A percentile compares a stretch with the other conserved stretches of the same genome.
These are phyloP conservation scores for Siniperca undulata DNA, from an alignment of 2,797 vertebrate genomes.

Conservation along the genomic window DNA sequence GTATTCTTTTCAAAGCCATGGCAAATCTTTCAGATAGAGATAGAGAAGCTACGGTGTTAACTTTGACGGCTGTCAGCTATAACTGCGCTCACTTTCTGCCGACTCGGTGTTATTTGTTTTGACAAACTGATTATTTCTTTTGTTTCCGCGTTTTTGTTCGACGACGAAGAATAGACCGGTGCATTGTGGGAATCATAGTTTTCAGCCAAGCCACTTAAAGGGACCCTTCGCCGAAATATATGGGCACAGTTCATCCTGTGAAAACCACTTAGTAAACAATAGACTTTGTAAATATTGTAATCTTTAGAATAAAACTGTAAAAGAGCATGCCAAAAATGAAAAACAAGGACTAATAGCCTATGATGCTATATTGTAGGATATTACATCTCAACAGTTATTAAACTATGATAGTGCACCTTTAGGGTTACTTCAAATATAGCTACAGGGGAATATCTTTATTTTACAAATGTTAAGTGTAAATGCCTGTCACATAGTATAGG, in stretches of 20 bases:
- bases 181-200: conserved; percentile 76
- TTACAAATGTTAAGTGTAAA: neutral
- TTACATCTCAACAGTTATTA: neutral
- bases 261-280: neutral
- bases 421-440: neutral
- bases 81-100: conserved; percentile 59
- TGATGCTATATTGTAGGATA: neutral
- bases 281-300: neutral
- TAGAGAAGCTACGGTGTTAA: conserved; percentile 20
- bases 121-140: conserved; percentile 76
- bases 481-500: neutral
- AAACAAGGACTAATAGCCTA: neutral
- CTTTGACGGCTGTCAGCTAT: conserved; percentile 61
- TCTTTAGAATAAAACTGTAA: neutral
- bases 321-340: neutral
- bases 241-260: too few relatives aligned
- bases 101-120: conserved; percentile 70
- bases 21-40: neutral
- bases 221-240: conserved; percentile 17
- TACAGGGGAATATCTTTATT: neutral
- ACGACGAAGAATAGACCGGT: conserved; percentile 43
- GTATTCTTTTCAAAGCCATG: conserved; percentile 87
- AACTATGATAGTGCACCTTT: neutral
- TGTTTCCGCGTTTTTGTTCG: conserved; percentile 82
- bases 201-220: conserved; percentile 51